phyloP scores from a whole-genome alignment of 1,140 invertebrate genomes.

The Caenorhabditis latens region DNA sequence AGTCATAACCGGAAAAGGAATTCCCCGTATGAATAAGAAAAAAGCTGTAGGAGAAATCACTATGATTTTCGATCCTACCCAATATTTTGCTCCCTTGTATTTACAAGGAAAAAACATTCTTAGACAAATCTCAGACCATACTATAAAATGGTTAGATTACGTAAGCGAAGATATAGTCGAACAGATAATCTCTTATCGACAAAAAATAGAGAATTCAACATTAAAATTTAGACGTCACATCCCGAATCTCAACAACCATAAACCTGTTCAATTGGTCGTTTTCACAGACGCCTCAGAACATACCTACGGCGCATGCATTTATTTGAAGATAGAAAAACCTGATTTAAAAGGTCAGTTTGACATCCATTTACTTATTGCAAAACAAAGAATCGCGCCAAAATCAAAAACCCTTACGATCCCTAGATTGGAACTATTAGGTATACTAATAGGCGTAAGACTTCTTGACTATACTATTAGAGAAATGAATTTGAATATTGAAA shows the following conservation, averaged over 20 bases:
- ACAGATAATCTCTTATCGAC: background rate
- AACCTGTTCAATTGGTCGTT: background rate
- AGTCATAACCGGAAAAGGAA: background rate
- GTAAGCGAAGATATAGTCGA: background rate
- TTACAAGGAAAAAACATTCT: background rate
- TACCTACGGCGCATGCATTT: background rate
- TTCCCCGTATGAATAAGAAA: background rate
- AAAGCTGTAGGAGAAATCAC: background rate
- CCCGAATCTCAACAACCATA: background rate
- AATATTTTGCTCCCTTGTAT: background rate
- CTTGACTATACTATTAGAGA: background rate
- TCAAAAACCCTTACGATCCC: background rate
- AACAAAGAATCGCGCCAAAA: conserved; percentile 19
- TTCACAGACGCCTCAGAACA: background rate
- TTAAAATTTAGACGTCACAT: background rate
- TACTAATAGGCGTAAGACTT: background rate
- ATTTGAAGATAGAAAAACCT: background rate
- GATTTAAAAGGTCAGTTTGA: background rate
- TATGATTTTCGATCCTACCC: background rate
- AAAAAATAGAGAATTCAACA: background rate
- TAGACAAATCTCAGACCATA: background rate
- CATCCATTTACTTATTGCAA: background rate
- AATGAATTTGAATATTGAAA: background rate
- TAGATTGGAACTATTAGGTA: background rate
- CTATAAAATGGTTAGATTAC: background rate